Base-by-base conservation (phyloP, 2,113 vertebrate genomes). In the Proteles cristata region DNA sequence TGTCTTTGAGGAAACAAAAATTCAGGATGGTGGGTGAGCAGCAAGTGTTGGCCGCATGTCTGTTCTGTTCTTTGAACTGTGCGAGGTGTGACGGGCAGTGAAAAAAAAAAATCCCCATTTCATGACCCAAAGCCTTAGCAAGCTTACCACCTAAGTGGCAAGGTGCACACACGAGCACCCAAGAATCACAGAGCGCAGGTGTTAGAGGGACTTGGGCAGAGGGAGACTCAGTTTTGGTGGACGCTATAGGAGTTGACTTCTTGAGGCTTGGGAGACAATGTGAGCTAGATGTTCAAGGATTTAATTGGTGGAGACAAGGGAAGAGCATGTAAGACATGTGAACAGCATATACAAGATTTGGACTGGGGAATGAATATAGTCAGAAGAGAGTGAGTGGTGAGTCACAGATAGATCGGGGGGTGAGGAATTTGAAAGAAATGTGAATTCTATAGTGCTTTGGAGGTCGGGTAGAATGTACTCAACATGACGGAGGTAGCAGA, bases 1-100 rank as follows among this genome's bases (percentile, higher is more conserved):
- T 35, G 19, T 71, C 53, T 86, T 66, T 23, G 58, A 82, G 28
- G 43, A 90, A 43, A 45, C 35, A 48, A 55, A 39, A 82, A 17
- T 16, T 50, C 26, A 39, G 35, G 81, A 35, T 53, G 48, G 53
- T 26, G 39, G 58, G n/a, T 65, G 28, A 43, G 17, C 23, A 11
- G 25, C 7, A 15, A 55, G 21, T 10, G 11, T 26, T 48, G 23
- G 15, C 28, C 10, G 1, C 2, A 0, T 8, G 6, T 7, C 48
- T 26, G 14, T n/a, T 68, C 1, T n/a, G 58, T 74, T 58, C 90
- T 68, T 82, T 43, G 33, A 28, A 7, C 12, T 74, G 63, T 50
- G 53, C 35, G 2, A 28, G 63, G n/a, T 74, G 14, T 55, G 71
- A 4, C 14, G 35, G 43, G 35, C 17, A 48, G 25, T 48, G 77